Base-by-base conservation (phyloP, 2,797 vertebrate species). In the Acipenser ruthenus region DNA sequence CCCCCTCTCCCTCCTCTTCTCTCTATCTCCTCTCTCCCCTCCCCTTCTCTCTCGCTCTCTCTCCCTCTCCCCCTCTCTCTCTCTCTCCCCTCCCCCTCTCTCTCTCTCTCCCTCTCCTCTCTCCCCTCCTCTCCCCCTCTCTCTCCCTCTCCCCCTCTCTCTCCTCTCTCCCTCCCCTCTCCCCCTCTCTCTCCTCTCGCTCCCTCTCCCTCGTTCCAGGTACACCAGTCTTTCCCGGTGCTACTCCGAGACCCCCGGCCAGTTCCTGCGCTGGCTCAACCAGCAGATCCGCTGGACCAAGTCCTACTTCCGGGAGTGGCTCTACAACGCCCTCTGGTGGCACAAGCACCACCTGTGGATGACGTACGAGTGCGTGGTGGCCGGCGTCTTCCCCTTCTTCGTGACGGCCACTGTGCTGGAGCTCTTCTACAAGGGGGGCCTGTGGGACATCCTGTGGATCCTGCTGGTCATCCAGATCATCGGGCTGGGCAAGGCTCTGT, bases 281-380 rank as follows among this genome's bases (percentile, higher is more conserved):
- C 94, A 95, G 76, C 93, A 95, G 82, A 95, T 88, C 0, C 90
- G 92, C 66, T 94, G 93, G 93, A 93, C 93, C 52, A 95, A 95
- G 71, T 95, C 93, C 0, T 95, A 92, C 80, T 94, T 95, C 76
- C 90, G 93, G 0, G 92, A 95, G 77, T 95, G 94, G 94, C 89
- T 95, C 60, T 94, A 85, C 83, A 95, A 95, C 6, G 88, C 91
- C 12, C 87, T 93, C 80, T 95, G 92, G 93, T 95, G 94, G 93
- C 93, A 95, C 77, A 94, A 93, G 72, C 94, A 95, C 72, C 87
- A 91, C 69, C 84, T 93, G 1, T 95, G 94, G 94, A 95, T 95
- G 93, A 93, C 93, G 64, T 95, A 95, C 0, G 93, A 95, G 80
- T 90, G 92, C 12, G 90, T 94, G n/a, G 84, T 94, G 49, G 89